Base-by-base conservation (phyloP, 2,888 invertebrate genomes). In the Pyrocoelia pectoralis region DNA sequence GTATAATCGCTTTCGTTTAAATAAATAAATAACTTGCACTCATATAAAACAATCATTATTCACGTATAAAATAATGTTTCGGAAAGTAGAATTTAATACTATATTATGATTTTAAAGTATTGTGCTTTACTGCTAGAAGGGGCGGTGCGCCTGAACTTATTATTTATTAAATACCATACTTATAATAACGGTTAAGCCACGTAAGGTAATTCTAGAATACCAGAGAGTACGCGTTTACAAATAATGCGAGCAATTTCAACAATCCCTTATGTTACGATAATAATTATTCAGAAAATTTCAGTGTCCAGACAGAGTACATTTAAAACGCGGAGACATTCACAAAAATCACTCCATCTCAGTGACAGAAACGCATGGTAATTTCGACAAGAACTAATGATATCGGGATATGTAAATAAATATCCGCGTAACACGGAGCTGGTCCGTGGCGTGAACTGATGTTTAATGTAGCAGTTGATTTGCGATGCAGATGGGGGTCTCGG, bases 381-480 rank as follows among this genome's bases (percentile, higher is more conserved):
- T 74, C 74, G 76, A 76, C 76, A 74, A 71, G 75, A 72, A 75
- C 74, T 76, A 76, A 76, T 76, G 76, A 74, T 71, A 75, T 74
- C 72, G 69, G 72, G 70, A 73, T 76, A 76, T 76, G 76, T 76
- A 76, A 76, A 76, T 76, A 76, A 73, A 75, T 74, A 76, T 74
- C 73, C 72, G 73, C 75, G 75, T 75, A 76, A 75, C 70, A 74
- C 74, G 72, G 71, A 70, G 69, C 64, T 69, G 66, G 71, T 69
- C 71, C 73, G 70, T 73, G 74, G 75, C 76, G 76, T 72, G 75
- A 75, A 75, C 73, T 76, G 73, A 76, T 76, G 76, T 76, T 75
- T 76, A 76, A 76, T 76, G 76, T 74, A 77, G 74, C 72, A 77
- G 75, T 70, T 74, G 75, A 77, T 77, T 76, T 76, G 76, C 73